Base-by-base conservation (phyloP, 2,888 invertebrate genomes). In the Dromius quadrimaculatus region DNA sequence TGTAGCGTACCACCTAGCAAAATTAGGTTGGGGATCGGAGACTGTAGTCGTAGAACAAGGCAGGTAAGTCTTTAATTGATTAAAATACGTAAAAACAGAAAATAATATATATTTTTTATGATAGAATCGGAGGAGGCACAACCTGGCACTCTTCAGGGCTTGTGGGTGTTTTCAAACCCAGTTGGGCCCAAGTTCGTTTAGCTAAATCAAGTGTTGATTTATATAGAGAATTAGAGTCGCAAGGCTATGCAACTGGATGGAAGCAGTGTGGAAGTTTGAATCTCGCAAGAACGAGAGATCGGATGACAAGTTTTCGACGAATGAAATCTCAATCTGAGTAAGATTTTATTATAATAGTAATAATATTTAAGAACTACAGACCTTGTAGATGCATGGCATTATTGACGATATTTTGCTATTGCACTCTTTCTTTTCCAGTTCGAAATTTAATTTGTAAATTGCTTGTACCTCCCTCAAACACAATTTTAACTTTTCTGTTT, bases 211-310 rank as follows among this genome's bases (percentile, higher is more conserved):
- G 94, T 32, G 89, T 94, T 69, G 86, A 85, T 19, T 80, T 91
- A n/a, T 90, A 90, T 75, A 87, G 92, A 79, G 88, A 91, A 62
- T 81, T 97, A 63, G 91, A 94, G 75, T 81, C 85, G 0, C 86
- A 87, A 74, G 93, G 93, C 1, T 83, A 90, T 23, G 82, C 89
- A 15, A 94, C 93, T 0, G 95, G 97, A 0, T 97, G 95, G 94
- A 94, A 94, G 77, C 90, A 94, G 80, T 94, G 94, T 79, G 97
- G 97, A 0, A 95, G 95, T 74, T 83, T 97, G 15, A 90, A 93
- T 72, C 81, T 97, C 34, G 97, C 95, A 0, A 85, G 95, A 72
- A 92, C 91, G 0, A 87, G 90, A 77, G 95, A 97, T 81, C 86
- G 97, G 38, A 92, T 95, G 92, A 92, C 90, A 0, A 88, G 90